Conservation (phyloP, 2,888 invertebrate genomes). For the Tipula lateralis region DNA sequence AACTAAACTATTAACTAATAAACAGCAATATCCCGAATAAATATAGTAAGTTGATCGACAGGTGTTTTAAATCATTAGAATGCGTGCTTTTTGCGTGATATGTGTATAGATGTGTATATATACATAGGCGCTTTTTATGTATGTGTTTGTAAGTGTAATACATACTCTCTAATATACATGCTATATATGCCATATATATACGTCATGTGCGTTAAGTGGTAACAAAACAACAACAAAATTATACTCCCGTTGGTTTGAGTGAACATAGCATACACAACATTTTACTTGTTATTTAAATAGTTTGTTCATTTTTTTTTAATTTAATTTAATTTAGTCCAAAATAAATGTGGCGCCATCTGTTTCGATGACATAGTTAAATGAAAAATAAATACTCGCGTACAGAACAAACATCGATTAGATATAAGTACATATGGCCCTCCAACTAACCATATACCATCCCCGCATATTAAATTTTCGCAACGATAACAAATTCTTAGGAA, state of each 20-base stretch:
- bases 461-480: background rate
- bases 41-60: conserved; percentile 26
- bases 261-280: conserved; percentile 2
- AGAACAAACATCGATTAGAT: background rate
- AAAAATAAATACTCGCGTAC: background rate
- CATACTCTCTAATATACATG: background rate
- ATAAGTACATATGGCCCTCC: background rate
- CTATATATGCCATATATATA: background rate
- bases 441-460: background rate
- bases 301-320: background rate
- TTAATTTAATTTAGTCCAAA: conserved; percentile 24
- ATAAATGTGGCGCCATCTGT: conserved; percentile 24
- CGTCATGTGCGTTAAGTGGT: conserved; percentile 27
- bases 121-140: background rate
- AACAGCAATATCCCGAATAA: background rate
- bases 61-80: background rate
- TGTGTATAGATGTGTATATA: background rate
- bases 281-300: background rate
- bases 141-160: background rate
- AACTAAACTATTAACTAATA: background rate
- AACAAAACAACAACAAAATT: background rate
- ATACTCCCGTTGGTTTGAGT: conserved; percentile 14
- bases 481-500: background rate
- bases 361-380: background rate
- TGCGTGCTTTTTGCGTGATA: conserved; percentile 27